Conservation (phyloP, 64 coral and sea anemone species). For the Cladopsammia gracilis region DNA sequence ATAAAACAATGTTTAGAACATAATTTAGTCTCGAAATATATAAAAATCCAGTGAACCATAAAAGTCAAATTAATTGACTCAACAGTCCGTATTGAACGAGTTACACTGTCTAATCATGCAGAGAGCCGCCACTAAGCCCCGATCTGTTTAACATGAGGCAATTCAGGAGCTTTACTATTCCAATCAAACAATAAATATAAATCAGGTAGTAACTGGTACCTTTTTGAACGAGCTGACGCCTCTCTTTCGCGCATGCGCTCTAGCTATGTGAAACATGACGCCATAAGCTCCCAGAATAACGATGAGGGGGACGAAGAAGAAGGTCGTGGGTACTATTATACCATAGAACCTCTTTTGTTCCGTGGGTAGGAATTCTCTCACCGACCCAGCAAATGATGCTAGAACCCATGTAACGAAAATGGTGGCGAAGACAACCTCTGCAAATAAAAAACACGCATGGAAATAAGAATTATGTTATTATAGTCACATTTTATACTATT, state of each 20-base stretch:
- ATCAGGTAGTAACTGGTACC: no score
- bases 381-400: constrained; percentile 37
- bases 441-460: background rate
- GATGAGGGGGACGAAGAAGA: constrained; percentile 57
- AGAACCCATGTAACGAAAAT: constrained; percentile 47
- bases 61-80: no score
- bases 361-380: background rate
- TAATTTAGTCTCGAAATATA: no score
- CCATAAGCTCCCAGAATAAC: constrained; percentile 57
- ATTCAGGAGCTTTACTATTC: no score
- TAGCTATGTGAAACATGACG: constrained; percentile 61
- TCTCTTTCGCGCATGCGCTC: constrained; percentile 66
- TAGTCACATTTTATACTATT: no score
- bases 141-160: no score
- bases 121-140: no score
- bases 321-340: constrained; percentile 37
- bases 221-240: constrained; percentile 64
- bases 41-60: no score
- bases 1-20: no score
- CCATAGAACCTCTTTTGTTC: constrained; percentile 26
- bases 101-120: no score
- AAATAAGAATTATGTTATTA: background rate
- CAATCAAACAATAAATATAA: no score
- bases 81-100: no score
- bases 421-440: constrained; percentile 30